Evolutionary conservation across 2,113 vertebrate genomes (phyloP), one percentile per base, ranked within the genome.

Genomic region (Eudyptes chrysolophus): DNA sequence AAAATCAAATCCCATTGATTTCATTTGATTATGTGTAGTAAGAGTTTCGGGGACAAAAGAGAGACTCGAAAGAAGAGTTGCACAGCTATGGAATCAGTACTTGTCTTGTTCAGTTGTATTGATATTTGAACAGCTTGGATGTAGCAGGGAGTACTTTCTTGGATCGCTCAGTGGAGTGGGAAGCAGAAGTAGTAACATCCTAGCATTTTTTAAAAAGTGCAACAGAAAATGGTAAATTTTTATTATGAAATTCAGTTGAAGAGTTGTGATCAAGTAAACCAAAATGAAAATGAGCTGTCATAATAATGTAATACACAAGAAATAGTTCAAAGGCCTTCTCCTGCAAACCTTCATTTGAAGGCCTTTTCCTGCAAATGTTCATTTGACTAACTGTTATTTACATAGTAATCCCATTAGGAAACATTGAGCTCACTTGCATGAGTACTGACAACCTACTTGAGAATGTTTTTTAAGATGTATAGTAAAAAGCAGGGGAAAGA

Each of bases 1-100:
- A 94, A 90, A 90, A 91, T 89, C 55, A 95, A 84, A 86, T 89
- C 32, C 32, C 42, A 64, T 90, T 92, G 64, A 89, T 90, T 97
- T 94, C 0, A 87, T 74, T 92, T 95, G 55, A 84, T 84, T 94
- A 60, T n/a, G 7, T 89, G 38, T 79, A 81, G 80, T 49, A 87
- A 82, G 76, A 55, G 15, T 84, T 92, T 55, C 64, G 76, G 55
- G 49, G 89, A 65, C 61, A 80, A 79, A 61, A 62, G 49, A 84
- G 34, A 94, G n/a, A 44, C 55, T 70, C 1, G 0, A 34, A 87
- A 38, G 40, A 88, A 66, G 42, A 79, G 48, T 51, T 69, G n/a
- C 30, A 80, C 3, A 78, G 36, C 65, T 74, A 36, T 52, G 38
- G 48, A 68, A 60, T 81, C 52, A 24, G 61, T 89, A 34, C 55